These are phyloP conservation scores for Myodes glareolus DNA, from an alignment of 2,113 vertebrate species.

Conservation along the genomic window DNA sequence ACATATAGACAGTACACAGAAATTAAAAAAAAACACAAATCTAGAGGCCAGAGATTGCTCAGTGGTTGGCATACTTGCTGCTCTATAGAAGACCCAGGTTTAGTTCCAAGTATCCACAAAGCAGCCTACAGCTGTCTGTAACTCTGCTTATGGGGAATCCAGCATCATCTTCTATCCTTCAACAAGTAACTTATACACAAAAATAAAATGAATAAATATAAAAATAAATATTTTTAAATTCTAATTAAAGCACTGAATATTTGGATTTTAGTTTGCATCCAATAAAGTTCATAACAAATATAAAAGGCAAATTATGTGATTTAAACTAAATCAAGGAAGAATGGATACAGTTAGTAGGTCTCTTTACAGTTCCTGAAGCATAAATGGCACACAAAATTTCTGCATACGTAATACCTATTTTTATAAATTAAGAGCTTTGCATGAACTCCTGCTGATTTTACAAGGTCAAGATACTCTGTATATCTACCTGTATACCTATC, in stretches of 20 bases:
- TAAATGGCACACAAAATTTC: background rate
- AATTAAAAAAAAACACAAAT: background rate
- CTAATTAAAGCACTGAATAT: background rate
- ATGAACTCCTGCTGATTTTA: background rate
- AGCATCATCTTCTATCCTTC: background rate
- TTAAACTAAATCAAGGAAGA: background rate
- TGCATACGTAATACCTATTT: background rate
- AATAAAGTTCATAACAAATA: background rate
- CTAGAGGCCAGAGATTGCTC: background rate
- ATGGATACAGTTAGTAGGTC: background rate
- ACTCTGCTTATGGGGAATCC: background rate
- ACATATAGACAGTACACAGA: background rate
- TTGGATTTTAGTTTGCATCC: background rate
- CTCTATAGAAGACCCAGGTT: background rate
- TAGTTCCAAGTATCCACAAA: too few species aligned
- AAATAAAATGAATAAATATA: background rate
- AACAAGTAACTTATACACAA: background rate
- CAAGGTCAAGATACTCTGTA: background rate
- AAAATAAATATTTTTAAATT: background rate
- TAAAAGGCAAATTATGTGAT: background rate
- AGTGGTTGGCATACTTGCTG: too few species aligned
- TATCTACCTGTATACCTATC: background rate
- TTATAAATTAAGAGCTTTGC: background rate
- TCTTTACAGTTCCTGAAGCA: background rate
- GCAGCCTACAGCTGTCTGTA: background rate